Conservation (phyloP, 2,888 invertebrate species). For the Synanthedon formicaeformis region DNA sequence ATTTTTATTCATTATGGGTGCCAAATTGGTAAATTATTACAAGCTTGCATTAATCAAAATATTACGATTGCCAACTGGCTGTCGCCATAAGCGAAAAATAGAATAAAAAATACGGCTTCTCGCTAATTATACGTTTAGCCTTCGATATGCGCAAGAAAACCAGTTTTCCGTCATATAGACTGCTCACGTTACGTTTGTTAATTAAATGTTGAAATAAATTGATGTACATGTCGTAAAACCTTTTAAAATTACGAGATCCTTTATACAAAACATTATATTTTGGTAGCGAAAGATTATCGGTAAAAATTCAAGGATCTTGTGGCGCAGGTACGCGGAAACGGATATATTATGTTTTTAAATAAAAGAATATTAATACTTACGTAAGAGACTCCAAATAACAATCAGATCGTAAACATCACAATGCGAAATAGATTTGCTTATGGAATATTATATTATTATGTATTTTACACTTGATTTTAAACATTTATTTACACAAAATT, state of each 20-base stretch:
- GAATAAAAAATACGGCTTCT: conserved; percentile 26
- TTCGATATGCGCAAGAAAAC: conserved; percentile 10
- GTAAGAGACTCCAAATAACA: conserved; percentile 57
- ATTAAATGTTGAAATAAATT: background rate
- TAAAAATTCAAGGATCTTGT: background rate
- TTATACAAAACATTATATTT: no score
- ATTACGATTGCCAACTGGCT: conserved; percentile 25
- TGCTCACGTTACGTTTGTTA: background rate
- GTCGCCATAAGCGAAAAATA: conserved; percentile 19
- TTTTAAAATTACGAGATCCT: no score
- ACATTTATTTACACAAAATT: background rate
- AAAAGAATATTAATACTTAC: conserved; percentile 52
- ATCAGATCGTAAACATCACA: conserved; percentile 53
- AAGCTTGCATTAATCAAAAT: conserved; percentile 16
- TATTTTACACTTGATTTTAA: background rate
- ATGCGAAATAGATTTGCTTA: conserved; percentile 35
- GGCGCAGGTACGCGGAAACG: background rate
- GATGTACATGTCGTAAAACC: no score
- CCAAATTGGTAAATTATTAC: no score
- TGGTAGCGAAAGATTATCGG: no score
- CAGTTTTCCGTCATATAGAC: conserved; percentile 12
- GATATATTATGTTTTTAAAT: conserved; percentile 31
- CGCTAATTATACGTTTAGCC: conserved; percentile 7
- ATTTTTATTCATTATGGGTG: no score
- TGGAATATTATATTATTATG: background rate